These are phyloP conservation scores for Margarornis squamiger DNA, from an alignment of 2,797 vertebrate genomes.

Conservation along the genomic window DNA sequence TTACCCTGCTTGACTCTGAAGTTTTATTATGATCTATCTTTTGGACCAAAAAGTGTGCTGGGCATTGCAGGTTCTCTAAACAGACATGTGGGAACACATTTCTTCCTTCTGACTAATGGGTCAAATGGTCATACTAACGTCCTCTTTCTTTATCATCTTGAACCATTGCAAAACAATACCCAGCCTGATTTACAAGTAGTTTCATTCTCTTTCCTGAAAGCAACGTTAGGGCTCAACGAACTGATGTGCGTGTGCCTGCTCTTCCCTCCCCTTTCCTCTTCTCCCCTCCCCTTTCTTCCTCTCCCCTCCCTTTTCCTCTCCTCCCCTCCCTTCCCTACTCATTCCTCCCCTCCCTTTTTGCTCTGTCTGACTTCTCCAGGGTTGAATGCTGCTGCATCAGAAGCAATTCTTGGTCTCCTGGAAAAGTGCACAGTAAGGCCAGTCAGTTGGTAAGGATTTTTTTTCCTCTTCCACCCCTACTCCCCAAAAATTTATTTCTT, in stretches of 20 bases:
- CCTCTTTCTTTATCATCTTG: background rate
- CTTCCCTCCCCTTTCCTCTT: background rate
- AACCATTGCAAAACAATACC: background rate
- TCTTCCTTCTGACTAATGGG: background rate
- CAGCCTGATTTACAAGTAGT: background rate
- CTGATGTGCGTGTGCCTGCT: background rate
- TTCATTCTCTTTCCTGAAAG: slow-evolving; percentile 9
- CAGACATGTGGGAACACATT: background rate
- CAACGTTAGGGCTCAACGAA: background rate
- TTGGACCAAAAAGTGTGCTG: background rate
- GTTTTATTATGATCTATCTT: background rate
- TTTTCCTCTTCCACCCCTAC: background rate
- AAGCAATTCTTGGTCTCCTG: slow-evolving; percentile 55
- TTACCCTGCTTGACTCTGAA: background rate
- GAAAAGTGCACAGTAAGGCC: slow-evolving; percentile 53
- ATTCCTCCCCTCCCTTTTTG: background rate
- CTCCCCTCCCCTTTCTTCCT: background rate
- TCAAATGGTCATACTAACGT: background rate
- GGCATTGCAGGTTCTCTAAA: background rate
- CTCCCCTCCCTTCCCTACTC: background rate
- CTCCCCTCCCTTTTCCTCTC: background rate
- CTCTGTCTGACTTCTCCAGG: slow-evolving; percentile 1
- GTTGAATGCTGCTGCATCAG: slow-evolving; percentile 47
- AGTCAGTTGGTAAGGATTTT: slow-evolving; percentile 53
- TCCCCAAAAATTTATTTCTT: background rate